Evolutionary conservation across 1,140 invertebrate genomes (phyloP).

Genomic region (Ditylenchus dipsaci): DNA sequence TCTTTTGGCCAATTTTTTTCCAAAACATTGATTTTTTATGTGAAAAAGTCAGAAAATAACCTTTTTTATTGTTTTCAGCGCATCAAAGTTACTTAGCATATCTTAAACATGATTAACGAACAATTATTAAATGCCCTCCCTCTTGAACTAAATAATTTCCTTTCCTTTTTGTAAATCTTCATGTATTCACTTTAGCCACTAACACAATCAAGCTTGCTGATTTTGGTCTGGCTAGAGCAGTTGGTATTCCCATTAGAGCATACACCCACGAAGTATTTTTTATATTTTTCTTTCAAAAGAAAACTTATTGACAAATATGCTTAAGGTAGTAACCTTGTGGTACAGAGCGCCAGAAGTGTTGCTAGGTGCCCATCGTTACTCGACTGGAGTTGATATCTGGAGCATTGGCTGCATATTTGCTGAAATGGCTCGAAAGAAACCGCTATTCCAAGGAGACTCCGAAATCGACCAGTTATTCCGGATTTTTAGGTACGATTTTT

Average conservation of each 20-base stretch:
- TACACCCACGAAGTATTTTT: constrained; percentile 81
- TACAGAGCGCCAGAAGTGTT: constrained; percentile 95
- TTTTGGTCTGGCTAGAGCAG: constrained; percentile 90
- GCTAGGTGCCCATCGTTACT: constrained; percentile 79
- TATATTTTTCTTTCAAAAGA: too few relatives aligned
- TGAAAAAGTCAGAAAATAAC: too few relatives aligned
- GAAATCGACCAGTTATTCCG: constrained; percentile 90
- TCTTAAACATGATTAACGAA: too few relatives aligned
- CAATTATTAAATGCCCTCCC: too few relatives aligned
- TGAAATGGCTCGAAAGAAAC: constrained; percentile 83
- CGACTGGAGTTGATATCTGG: constrained; percentile 76
- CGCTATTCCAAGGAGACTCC: constrained; percentile 87
- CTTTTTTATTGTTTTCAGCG: too few relatives aligned
- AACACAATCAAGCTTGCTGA: constrained; percentile 88
- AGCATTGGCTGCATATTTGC: constrained; percentile 92
- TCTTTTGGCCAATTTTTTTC: too few relatives aligned
- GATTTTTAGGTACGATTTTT: constrained; percentile 71
- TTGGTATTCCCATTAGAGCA: constrained; percentile 82
- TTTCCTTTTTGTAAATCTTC: too few relatives aligned
- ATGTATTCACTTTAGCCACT: constrained; percentile 64
- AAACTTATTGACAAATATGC: background rate
- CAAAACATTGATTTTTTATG: too few relatives aligned
- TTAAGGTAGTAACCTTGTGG: constrained; percentile 85
- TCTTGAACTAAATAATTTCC: too few relatives aligned
- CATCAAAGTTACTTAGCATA: too few relatives aligned